Evolutionary conservation across 1,140 invertebrate genomes (phyloP).

Genomic region (Drosophila mauritiana): DNA sequence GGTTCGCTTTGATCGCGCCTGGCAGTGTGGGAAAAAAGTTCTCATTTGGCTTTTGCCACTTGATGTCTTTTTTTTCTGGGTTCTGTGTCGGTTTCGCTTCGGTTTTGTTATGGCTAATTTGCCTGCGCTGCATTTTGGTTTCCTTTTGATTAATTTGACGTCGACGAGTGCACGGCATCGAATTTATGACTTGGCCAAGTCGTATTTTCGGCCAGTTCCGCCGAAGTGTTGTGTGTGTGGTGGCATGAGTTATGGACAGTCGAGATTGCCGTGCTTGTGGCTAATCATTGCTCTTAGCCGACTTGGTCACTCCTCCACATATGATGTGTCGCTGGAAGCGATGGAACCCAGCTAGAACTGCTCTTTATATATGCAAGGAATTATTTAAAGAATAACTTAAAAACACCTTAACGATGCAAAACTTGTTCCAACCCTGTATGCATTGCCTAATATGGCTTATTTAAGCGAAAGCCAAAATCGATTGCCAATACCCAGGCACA

Average conservation of each 20-base stretch:
- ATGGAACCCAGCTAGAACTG: slow-evolving; percentile 7
- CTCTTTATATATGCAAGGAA: neutral
- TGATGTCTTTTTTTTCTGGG: slow-evolving; percentile 49
- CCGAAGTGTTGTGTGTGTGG: slow-evolving; percentile 43
- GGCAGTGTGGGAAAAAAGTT: slow-evolving; percentile 73
- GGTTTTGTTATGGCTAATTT: slow-evolving; percentile 59
- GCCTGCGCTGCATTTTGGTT: slow-evolving; percentile 72
- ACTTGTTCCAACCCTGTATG: neutral
- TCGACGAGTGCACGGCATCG: slow-evolving; percentile 73
- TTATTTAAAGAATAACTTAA: neutral
- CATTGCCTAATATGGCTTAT: slow-evolving; percentile 30
- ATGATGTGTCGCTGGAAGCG: neutral
- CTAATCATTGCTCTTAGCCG: slow-evolving; percentile 40
- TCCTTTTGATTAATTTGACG: slow-evolving; percentile 77
- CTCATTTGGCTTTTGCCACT: slow-evolving; percentile 70
- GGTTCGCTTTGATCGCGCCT: slow-evolving; percentile 65
- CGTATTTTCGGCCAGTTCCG: slow-evolving; percentile 34
- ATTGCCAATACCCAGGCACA: slow-evolving; percentile 33
- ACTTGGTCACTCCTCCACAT: slow-evolving; percentile 3
- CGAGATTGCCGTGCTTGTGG: slow-evolving; percentile 26
- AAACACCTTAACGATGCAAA: neutral
- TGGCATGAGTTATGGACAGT: slow-evolving; percentile 54
- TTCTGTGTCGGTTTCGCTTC: slow-evolving; percentile 13
- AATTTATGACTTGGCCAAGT: slow-evolving; percentile 61
- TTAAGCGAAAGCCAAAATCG: slow-evolving; percentile 20